These are phyloP conservation scores for Oophaga sylvatica DNA, from an alignment of 2,797 vertebrate genomes.

Conservation along the genomic window DNA sequence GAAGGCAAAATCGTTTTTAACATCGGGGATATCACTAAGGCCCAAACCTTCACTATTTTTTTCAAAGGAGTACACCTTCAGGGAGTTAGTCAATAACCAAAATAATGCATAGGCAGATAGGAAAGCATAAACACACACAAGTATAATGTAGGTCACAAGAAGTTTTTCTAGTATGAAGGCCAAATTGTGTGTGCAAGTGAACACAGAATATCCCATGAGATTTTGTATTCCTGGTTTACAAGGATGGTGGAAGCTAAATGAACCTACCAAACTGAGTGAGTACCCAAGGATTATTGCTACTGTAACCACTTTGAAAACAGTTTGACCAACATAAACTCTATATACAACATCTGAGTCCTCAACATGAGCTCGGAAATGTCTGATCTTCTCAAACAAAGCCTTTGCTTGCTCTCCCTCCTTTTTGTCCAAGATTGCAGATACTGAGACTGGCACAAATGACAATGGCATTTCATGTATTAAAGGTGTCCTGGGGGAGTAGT, in stretches of 20 bases:
- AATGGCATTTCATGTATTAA: constrained; percentile 25
- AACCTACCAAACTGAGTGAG: constrained; percentile 74
- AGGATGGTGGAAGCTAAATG: constrained; percentile 76
- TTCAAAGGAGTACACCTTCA: constrained; percentile 79
- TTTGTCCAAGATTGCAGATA: constrained; percentile 72
- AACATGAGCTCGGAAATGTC: constrained; percentile 78
- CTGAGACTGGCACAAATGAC: constrained; percentile 29
- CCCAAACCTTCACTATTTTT: constrained; percentile 68
- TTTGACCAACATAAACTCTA: constrained; percentile 81
- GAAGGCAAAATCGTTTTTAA: constrained; percentile 83
- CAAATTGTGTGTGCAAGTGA: constrained; percentile 80
- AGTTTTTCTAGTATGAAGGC: constrained; percentile 79
- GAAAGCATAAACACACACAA: constrained; percentile 77
- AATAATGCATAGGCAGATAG: constrained; percentile 76
- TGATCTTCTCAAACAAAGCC: constrained; percentile 81
- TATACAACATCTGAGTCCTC: constrained; percentile 81
- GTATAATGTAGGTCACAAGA: constrained; percentile 75
- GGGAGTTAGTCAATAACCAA: constrained; percentile 79
- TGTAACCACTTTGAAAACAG: constrained; percentile 76
- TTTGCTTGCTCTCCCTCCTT: constrained; percentile 82
- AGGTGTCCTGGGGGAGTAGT: constrained; percentile 59
- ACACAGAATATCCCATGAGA: constrained; percentile 76
- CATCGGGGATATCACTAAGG: constrained; percentile 76
- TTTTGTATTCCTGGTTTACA: constrained; percentile 73
- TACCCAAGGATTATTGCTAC: constrained; percentile 75